These are phyloP conservation scores for Enteromius viviparus DNA, from an alignment of 2,797 vertebrate species.

Conservation along the genomic window DNA sequence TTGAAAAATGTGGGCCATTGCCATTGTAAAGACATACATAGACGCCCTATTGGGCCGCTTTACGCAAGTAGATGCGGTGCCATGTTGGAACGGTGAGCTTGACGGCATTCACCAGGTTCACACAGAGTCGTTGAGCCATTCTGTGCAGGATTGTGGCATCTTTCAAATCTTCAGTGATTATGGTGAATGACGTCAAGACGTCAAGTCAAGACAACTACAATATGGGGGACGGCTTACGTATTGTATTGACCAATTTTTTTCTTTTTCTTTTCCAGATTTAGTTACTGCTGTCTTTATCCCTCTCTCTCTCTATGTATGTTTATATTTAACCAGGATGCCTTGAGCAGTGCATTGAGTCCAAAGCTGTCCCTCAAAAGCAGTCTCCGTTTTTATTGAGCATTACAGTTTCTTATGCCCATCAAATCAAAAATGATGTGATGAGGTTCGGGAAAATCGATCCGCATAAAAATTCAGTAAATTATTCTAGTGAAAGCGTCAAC, in stretches of 20 bases:
- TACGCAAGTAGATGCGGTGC: too few species aligned
- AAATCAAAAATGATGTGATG: constrained; percentile 39
- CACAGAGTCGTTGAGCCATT: too few species aligned
- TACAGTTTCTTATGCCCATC: constrained; percentile 10
- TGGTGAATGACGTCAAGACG: too few species aligned
- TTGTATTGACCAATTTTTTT: neutral
- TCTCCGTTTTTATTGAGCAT: neutral
- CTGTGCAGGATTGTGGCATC: too few species aligned
- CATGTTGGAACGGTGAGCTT: too few species aligned
- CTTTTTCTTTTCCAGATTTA: neutral
- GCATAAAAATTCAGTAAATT: constrained; percentile 43
- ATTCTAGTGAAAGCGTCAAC: constrained; percentile 12
- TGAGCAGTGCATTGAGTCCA: neutral
- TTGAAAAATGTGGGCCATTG: neutral
- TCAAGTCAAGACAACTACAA: too few species aligned
- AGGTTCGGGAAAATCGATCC: constrained; percentile 27
- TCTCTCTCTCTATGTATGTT: too few species aligned
- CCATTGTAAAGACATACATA: neutral
- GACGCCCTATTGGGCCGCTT: too few species aligned
- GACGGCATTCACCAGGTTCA: too few species aligned
- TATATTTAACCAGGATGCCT: neutral
- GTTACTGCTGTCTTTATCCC: neutral
- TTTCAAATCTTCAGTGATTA: too few species aligned
- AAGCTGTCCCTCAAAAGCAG: constrained; percentile 29
- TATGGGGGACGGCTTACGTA: too few species aligned